These are phyloP conservation scores for Drosophila orosa DNA, from an alignment of 1,140 invertebrate genomes.

Conservation along the genomic window DNA sequence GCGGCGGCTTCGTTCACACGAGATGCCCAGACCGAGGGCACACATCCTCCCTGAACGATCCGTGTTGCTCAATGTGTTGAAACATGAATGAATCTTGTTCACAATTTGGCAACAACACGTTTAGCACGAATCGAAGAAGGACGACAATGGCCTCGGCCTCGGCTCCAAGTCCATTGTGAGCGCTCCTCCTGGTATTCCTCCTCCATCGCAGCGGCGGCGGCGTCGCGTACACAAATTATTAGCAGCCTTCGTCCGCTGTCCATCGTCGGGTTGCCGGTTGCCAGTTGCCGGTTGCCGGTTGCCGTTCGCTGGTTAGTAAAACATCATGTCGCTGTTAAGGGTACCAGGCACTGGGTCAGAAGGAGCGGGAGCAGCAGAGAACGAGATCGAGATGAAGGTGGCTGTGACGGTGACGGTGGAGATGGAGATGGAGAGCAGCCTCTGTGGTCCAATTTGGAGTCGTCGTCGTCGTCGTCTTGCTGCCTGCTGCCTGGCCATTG, in stretches of 20 bases:
- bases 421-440: constrained; percentile 45
- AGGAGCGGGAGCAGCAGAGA: neutral
- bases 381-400: neutral
- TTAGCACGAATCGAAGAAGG: constrained; percentile 80
- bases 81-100: constrained; percentile 82
- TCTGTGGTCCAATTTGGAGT: constrained; percentile 80
- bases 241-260: constrained; percentile 58
- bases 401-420: neutral
- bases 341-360: constrained; percentile 63
- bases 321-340: constrained; percentile 79
- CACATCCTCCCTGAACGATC: too few species aligned
- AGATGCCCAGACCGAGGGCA: too few species aligned
- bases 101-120: constrained; percentile 82
- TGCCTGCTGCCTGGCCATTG: constrained; percentile 10
- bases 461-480: constrained; percentile 15
- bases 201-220: constrained; percentile 26
- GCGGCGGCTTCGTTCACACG: constrained; percentile 65
- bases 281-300: constrained; percentile 22
- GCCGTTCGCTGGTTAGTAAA: constrained; percentile 76
- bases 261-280: neutral
- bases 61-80: constrained; percentile 81
- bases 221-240: constrained; percentile 78
- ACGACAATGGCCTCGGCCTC: constrained; percentile 64
- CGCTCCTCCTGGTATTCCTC: constrained; percentile 13
- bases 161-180: constrained; percentile 50